phyloP scores from a whole-genome alignment of 2,797 vertebrate genomes.

The Aldrovandia affinis region DNA sequence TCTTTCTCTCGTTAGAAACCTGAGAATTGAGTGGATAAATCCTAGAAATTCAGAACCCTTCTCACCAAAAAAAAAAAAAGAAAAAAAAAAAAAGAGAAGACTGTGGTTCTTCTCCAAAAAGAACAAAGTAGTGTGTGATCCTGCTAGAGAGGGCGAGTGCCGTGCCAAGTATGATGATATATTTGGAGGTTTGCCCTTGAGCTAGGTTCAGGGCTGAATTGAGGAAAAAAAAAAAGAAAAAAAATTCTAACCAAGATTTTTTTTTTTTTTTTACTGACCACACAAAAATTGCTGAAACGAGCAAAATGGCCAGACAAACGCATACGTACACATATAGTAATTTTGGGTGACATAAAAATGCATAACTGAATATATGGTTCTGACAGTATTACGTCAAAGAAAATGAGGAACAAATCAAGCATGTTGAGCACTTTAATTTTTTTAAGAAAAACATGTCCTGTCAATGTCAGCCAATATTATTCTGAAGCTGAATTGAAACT shows the following conservation, averaged over 20 bases:
- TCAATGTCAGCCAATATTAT: slow-evolving; percentile 51
- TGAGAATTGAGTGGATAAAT: slow-evolving; percentile 63
- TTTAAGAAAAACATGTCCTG: slow-evolving; percentile 60
- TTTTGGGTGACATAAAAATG: slow-evolving; percentile 42
- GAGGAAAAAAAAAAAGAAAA: too few relatives aligned
- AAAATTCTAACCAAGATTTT: slow-evolving; percentile 30
- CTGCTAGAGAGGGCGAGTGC: slow-evolving; percentile 62
- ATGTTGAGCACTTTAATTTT: slow-evolving; percentile 58
- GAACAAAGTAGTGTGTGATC: slow-evolving; percentile 55
- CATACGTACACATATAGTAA: background rate
- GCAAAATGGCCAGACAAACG: slow-evolving; percentile 4
- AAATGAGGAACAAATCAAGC: slow-evolving; percentile 58
- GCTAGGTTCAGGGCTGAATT: slow-evolving; percentile 58
- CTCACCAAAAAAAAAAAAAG: slow-evolving; percentile 58
- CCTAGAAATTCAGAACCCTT: slow-evolving; percentile 50
- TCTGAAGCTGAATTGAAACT: slow-evolving; percentile 50
- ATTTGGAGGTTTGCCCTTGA: slow-evolving; percentile 59
- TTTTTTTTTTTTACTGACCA: background rate
- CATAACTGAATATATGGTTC: slow-evolving; percentile 55
- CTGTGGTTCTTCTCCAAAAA: slow-evolving; percentile 51
- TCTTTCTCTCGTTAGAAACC: slow-evolving; percentile 56
- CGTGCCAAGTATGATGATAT: slow-evolving; percentile 68
- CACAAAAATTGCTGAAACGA: background rate
- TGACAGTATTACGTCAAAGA: slow-evolving; percentile 46
- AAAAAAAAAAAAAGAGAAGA: slow-evolving; percentile 47